Evolutionary conservation across 2,888 invertebrate genomes (phyloP).

Genomic region (Ernsta delagoae): DNA sequence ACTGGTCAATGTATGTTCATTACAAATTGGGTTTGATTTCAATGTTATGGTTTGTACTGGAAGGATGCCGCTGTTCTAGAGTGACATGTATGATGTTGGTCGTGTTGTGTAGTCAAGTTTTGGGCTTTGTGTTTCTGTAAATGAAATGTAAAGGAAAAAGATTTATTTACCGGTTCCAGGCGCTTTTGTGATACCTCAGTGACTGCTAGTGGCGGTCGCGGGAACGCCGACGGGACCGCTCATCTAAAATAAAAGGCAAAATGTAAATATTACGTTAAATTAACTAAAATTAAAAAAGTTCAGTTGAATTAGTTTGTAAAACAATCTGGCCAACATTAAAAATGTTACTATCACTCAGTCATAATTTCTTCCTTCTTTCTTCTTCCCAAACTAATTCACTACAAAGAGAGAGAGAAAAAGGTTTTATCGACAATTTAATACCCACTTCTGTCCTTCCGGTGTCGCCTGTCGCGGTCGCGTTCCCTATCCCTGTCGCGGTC

Average conservation of each 20-base stretch:
- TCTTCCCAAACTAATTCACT: too few relatives aligned
- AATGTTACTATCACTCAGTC: too few relatives aligned
- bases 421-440: conserved; percentile 26
- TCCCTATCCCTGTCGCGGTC: conserved; percentile 69
- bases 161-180: conserved; percentile 77
- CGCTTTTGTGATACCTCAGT: conserved; percentile 84
- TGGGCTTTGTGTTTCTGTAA: conserved; percentile 30
- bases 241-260: conserved; percentile 54
- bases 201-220: conserved; percentile 77
- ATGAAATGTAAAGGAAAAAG: conserved; percentile 40
- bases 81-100: background rate
- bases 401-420: too few relatives aligned
- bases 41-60: conserved; percentile 44
- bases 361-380: too few relatives aligned
- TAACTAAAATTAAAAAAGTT: too few relatives aligned
- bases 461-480: conserved; percentile 56
- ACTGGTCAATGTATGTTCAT: conserved; percentile 63
- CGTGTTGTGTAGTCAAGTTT: conserved; percentile 15
- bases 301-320: too few relatives aligned
- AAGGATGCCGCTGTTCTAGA: conserved; percentile 12
- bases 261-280: too few relatives aligned
- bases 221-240: conserved; percentile 74
- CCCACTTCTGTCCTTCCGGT: conserved; percentile 74
- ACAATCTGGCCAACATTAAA: too few relatives aligned
- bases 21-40: conserved; percentile 39